Base-by-base conservation (phyloP, 2,888 invertebrate species). In the Drosophila tripunctata region DNA sequence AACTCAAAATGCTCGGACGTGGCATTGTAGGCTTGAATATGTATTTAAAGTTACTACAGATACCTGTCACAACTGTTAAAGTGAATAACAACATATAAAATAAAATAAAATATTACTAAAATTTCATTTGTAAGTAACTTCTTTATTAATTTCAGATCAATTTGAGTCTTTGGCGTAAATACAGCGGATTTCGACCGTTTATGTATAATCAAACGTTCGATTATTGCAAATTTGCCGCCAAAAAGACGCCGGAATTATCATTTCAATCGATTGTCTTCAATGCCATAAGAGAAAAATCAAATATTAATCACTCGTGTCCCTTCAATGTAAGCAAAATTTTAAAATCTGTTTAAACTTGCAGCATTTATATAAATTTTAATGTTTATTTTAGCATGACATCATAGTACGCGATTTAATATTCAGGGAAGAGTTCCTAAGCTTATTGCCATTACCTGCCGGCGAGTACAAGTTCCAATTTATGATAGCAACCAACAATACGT, bases 281-380 rank as follows among this genome's bases (percentile, higher is more conserved):
- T 14, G 1, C 4, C 0, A 0, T 65, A 0, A 0, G 0, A 0
- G n/a, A 27, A 0, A 21, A 35, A 1, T 36, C 73, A 0, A 73
- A 73, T 17, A 0, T 73, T 0, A 65, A 73, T 50, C 68, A 57
- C 7, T 4, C 36, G 0, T 73, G 72, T 8, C 68, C 73, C 3
- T 65, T 31, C 22, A 5, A 54, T 10, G 64, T 60, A 12, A 54
- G 45, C n/a, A n/a, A 38, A 24, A 19, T 1, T n/a, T 4, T 36
- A 1, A 17, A 17, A 19, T 8, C 14, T 4, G 4, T 19, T n/a
- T 10, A 36, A 2, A n/a, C 5, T 30, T 24, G 22, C 2, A 38
- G 45, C 24, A 38, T n/a, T 7, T 17, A 8, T 0, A 5, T 40
- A 5, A 3, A 40, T 19, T 22, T 22, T 14, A 12, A 19, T 8